Evolutionary conservation across 2,888 invertebrate genomes (phyloP), one percentile per base, ranked within the genome.

Genomic region (Papilio protenor): DNA sequence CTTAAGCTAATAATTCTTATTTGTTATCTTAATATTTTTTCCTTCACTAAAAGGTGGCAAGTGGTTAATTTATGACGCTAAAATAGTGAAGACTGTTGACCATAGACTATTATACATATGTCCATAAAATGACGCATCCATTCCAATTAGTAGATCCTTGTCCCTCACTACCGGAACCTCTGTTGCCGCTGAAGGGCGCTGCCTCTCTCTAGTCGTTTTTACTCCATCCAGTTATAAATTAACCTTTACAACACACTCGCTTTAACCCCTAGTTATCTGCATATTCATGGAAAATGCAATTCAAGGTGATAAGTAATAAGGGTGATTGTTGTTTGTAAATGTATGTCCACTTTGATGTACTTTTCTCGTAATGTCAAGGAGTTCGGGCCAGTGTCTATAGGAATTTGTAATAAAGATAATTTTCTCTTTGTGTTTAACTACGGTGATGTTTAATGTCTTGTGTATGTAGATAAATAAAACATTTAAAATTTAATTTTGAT

Each of bases 81-180:
- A 40, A 40, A 40, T 40, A 40, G 40, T 8, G 8, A 40, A 40
- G 18, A 52, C 16, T 16, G 49, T 16, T 49, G 49, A 4, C 16
- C 16, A 49, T 52, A 52, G 18, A 52, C 18, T 52, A 55, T n/a
- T n/a, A 55, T 10, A 21, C 11, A 10, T n/a, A 55, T 16, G 2
- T 8, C 16, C n/a, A 18, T 70, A 70, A 52, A 74, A 57, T 83
- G 76, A 81, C 85, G 47, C 57, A 82, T 86, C 84, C 78, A 83
- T 49, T 12, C 2, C 64, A 79, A 23, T 23, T 45, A 40, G 18
- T 69, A 14, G 21, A 52, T 49, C 64, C 72, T 40, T 52, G 64
- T 69, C 33, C 66, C 47, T 55, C 77, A 76, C 80, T 91, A 88
- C 90, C 91, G 91, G 91, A 91, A 91, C 91, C 85, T 81, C 81